Percentiles rank a stretch among this genome's conserved stretches.
Conservation (phyloP, 2,113 vertebrate genomes). For the Bolborhynchus lineola region DNA sequence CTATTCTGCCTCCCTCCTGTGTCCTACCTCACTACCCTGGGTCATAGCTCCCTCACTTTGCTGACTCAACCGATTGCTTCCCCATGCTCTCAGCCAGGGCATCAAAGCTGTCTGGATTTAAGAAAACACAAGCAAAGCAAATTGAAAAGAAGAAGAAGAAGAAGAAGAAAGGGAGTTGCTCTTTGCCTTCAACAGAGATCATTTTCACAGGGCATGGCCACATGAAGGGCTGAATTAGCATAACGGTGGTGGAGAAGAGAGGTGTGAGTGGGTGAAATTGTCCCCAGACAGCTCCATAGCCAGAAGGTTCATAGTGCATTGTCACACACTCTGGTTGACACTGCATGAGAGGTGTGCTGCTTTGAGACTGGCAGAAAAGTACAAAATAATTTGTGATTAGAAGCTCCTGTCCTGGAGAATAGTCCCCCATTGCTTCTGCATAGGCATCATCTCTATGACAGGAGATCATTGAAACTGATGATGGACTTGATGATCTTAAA, state of each 20-base stretch:
- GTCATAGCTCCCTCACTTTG: background rate
- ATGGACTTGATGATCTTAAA: background rate
- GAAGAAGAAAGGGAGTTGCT: background rate
- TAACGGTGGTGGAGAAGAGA: background rate
- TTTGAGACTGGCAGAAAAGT: background rate
- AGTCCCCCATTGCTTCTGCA: background rate
- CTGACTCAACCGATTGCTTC: background rate
- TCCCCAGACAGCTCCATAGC: background rate
- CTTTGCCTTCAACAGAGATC: background rate
- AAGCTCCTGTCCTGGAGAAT: background rate
- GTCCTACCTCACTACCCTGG: background rate
- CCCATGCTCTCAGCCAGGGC: background rate
- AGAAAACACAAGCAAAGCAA: constrained; percentile 18
- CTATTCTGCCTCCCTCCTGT: background rate
- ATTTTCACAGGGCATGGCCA: background rate
- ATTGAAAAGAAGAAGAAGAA: background rate
- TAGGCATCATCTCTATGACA: background rate
- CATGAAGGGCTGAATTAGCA: background rate
- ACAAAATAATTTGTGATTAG: background rate
- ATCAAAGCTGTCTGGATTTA: background rate
- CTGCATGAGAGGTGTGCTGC: background rate
- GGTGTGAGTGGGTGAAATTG: background rate
- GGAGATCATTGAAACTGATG: background rate
- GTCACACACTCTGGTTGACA: rapidly evolving
- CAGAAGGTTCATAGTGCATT: background rate